Percentiles rank a stretch among this genome's conserved stretches.
Evolutionary conservation across 2,113 vertebrate genomes (phyloP).

Genomic region (Galbula dea): DNA sequence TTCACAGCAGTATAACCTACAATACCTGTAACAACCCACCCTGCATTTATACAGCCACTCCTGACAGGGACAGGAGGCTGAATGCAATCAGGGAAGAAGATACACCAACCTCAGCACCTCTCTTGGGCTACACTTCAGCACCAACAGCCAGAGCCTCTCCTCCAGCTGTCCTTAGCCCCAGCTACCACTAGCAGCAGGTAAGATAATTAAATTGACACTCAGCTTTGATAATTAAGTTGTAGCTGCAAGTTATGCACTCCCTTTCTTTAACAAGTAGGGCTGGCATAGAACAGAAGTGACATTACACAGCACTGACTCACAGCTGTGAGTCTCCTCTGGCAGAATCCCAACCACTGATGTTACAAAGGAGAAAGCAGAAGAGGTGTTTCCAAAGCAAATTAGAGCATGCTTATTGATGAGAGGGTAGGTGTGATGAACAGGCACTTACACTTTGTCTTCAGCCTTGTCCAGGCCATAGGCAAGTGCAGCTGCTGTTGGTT

Average conservation of each 20-base stretch:
- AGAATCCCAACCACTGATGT: neutral
- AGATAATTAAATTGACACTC: neutral
- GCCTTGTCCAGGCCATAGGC: conserved; percentile 98
- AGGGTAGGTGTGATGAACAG: neutral
- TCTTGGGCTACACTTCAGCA: neutral
- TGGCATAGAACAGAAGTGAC: neutral
- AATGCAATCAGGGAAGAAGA: neutral
- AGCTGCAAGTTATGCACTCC: neutral
- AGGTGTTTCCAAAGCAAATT: neutral
- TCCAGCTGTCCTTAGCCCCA: neutral
- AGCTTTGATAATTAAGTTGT: neutral
- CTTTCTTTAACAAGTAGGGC: neutral
- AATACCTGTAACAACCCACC: neutral
- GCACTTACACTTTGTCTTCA: conserved; percentile 92
- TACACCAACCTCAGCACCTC: neutral
- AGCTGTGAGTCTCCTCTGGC: neutral
- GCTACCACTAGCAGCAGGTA: neutral
- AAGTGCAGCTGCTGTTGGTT: conserved; percentile 95
- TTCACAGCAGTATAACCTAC: neutral
- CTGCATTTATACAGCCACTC: neutral
- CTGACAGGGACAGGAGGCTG: neutral
- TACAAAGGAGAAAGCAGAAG: neutral
- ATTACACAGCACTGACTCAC: neutral
- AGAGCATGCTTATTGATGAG: neutral
- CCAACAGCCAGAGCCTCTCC: neutral